phyloP scores from a whole-genome alignment of 2,113 vertebrate species.

The Odobenus rosmarus region DNA sequence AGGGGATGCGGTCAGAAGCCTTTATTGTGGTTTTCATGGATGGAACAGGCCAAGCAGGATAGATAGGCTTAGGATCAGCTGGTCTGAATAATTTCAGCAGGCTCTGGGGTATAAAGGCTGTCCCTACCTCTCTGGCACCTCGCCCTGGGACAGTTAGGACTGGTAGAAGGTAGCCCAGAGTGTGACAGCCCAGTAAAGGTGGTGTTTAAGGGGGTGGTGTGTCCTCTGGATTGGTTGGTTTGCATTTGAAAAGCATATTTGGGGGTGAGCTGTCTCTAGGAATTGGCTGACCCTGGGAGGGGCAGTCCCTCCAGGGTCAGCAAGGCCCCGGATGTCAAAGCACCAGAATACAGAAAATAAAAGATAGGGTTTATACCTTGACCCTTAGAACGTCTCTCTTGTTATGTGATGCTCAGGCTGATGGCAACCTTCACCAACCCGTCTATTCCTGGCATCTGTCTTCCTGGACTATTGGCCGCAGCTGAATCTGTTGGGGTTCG shows the following conservation, averaged over 20 bases:
- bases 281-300: not conserved
- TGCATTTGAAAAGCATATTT: not conserved
- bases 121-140: not conserved
- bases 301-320: not conserved
- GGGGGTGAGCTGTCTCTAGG: not conserved
- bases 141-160: not conserved
- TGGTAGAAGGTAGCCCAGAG: not conserved
- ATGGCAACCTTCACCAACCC: rapidly evolving
- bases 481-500: not conserved
- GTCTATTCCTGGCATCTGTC: not conserved
- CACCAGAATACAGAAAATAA: not conserved
- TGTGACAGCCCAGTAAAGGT: not conserved
- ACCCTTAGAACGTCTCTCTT: too few species aligned
- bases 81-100: not conserved
- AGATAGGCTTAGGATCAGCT: not conserved
- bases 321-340: not conserved
- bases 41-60: rapidly evolving
- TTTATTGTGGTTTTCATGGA: not conserved
- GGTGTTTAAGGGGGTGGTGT: not conserved
- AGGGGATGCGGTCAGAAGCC: not conserved
- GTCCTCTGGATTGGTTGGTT: not conserved
- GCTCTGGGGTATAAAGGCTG: not conserved
- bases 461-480: rapidly evolving
- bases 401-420: rapidly evolving
- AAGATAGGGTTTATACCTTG: rapidly evolving